A percentile compares a stretch with the other conserved stretches of the same genome.
phyloP scores from a whole-genome alignment of 2,797 vertebrate species.

The Vespertilio murinus region DNA sequence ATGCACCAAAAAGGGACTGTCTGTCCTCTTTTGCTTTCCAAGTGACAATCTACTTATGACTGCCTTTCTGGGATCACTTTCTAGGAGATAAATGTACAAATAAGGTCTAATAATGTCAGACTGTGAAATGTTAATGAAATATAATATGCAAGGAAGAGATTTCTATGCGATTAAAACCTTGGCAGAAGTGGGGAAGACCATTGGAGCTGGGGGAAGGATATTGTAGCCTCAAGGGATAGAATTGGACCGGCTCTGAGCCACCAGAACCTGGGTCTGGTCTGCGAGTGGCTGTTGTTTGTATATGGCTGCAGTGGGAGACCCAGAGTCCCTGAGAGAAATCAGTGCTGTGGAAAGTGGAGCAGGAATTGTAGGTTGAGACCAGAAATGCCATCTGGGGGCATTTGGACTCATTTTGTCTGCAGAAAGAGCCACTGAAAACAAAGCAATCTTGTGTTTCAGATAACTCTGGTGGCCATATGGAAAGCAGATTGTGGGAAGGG shows the following conservation, averaged over 20 bases:
- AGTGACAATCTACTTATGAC: neutral
- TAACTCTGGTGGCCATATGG: neutral
- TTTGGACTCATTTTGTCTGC: neutral
- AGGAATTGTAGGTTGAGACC: neutral
- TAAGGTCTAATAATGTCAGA: neutral
- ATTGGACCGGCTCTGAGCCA: neutral
- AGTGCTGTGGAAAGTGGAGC: neutral
- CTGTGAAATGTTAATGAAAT: neutral
- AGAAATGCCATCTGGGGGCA: neutral
- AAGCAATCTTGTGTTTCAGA: neutral
- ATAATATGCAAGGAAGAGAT: neutral
- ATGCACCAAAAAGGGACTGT: neutral
- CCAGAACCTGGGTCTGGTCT: neutral
- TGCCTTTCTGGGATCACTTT: constrained; percentile 1
- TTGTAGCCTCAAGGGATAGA: neutral
- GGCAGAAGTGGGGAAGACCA: neutral
- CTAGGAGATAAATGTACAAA: neutral
- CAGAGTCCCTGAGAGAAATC: neutral
- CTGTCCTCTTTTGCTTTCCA: neutral
- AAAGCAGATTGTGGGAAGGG: neutral
- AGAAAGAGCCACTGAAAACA: neutral
- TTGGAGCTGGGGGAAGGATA: neutral
- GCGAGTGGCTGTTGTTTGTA: neutral
- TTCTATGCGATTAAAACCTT: neutral
- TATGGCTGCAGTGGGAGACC: neutral